A percentile compares a stretch with the other conserved stretches of the same genome.
These are phyloP conservation scores for Reinhardtius hippoglossoides DNA, from an alignment of 2,113 vertebrate species.

Conservation along the genomic window DNA sequence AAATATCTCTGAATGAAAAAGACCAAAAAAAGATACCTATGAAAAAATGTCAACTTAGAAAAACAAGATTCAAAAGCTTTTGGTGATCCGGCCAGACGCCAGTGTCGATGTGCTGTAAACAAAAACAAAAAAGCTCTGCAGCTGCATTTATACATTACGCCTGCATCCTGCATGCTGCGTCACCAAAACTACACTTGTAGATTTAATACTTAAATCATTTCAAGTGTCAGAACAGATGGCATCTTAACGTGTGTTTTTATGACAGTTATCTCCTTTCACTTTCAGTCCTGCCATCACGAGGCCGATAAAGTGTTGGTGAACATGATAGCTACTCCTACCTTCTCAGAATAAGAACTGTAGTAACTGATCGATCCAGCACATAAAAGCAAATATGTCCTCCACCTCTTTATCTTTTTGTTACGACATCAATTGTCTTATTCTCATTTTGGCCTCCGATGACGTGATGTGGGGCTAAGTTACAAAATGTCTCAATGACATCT, in stretches of 20 bases:
- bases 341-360: neutral
- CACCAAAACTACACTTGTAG: neutral
- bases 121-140: no score
- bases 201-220: neutral
- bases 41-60: no score
- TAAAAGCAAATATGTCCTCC: neutral
- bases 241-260: no score
- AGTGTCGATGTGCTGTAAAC: no score
- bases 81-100: no score
- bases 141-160: no score
- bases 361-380: no score
- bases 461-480: conserved; percentile 23
- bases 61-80: no score
- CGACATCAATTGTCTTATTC: neutral
- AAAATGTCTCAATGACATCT: conserved; percentile 50
- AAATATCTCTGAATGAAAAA: no score
- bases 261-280: neutral
- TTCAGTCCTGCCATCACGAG: neutral
- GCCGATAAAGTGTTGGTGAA: neutral
- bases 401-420: neutral
- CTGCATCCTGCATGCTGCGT: no score
- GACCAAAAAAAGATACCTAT: no score
- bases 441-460: conserved; percentile 14
- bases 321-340: neutral
- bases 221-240: no score